Evolutionary conservation across 2,888 invertebrate genomes (phyloP), one percentile per base, ranked within the genome.

Genomic region (Allolobophora icterica): DNA sequence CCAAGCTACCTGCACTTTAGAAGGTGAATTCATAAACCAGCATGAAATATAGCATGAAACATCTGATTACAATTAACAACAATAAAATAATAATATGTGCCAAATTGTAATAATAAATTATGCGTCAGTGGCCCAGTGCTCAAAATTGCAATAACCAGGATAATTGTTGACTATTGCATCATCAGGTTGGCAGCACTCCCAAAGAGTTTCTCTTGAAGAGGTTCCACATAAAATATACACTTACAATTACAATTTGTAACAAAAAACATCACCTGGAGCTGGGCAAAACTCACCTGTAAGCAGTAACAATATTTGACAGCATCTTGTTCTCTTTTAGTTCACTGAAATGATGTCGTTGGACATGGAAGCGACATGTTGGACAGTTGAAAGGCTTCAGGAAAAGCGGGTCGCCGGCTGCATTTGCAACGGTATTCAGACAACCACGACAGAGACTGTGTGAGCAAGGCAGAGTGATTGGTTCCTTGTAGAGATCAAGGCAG

Each of bases 251-350:
- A 71, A n/a, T 71, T n/a, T 71, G 0, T 0, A n/a, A n/a, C 19
- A n/a, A 1, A n/a, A 1, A 71, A 71, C 71, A 13, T 13, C 30
- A 30, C 0, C n/a, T 3, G 3, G 6, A 71, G 71, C 8, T n/a
- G 71, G 1, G n/a, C 13, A 71, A 11, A 71, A 71, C 30, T 71
- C 17, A 71, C 71, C 71, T 13, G n/a, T 71, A 71, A 71, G 71
- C 30, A 11, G n/a, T 13, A n/a, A 71, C 71, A 71, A 71, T 71
- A 71, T 71, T 71, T 71, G 71, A 71, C 71, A 71, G 8, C 71
- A 71, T n/a, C 71, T 71, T 71, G 71, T 71, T 71, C n/a, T 71
- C 71, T n/a, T 71, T 71, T n/a, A 71, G 71, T n/a, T 71, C 71
- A 30, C 0, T 4, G 71, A 71, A 71, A 71, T 71, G 71, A 8